phyloP scores from a whole-genome alignment of 2,888 invertebrate genomes.

The Tenthredo notha region DNA sequence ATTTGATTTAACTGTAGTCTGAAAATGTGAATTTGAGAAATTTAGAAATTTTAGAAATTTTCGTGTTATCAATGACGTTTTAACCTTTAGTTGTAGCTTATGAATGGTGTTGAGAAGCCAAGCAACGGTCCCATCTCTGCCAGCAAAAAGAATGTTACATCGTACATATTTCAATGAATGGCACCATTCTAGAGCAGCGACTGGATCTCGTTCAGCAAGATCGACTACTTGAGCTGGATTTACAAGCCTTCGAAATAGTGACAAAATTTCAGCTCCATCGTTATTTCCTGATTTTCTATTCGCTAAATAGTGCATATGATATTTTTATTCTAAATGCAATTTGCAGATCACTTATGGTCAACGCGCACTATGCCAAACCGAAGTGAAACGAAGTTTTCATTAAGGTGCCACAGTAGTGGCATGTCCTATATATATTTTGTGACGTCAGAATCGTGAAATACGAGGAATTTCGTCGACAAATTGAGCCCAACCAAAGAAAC shows the following conservation, averaged over 20 bases:
- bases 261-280: constrained; percentile 90
- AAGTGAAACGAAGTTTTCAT: too few relatives aligned
- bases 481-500: too few relatives aligned
- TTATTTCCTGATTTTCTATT: constrained; percentile 94
- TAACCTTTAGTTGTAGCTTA: constrained; percentile 86
- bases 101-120: constrained; percentile 93
- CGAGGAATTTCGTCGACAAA: too few relatives aligned
- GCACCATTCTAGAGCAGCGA: constrained; percentile 91
- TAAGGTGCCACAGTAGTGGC: too few relatives aligned
- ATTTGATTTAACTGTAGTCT: neutral
- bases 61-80: constrained; percentile 55
- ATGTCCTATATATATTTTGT: too few relatives aligned
- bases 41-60: neutral
- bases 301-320: constrained; percentile 74
- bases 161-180: constrained; percentile 77
- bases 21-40: neutral
- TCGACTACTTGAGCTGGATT: constrained; percentile 96
- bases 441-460: too few relatives aligned
- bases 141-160: constrained; percentile 90
- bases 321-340: neutral
- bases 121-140: constrained; percentile 96
- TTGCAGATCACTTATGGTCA: neutral
- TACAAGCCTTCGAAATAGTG: constrained; percentile 89
- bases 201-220: constrained; percentile 86
- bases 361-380: too few relatives aligned